Evolutionary conservation across 2,797 vertebrate species (phyloP).

Genomic region (Pseudochirops cupreus): DNA sequence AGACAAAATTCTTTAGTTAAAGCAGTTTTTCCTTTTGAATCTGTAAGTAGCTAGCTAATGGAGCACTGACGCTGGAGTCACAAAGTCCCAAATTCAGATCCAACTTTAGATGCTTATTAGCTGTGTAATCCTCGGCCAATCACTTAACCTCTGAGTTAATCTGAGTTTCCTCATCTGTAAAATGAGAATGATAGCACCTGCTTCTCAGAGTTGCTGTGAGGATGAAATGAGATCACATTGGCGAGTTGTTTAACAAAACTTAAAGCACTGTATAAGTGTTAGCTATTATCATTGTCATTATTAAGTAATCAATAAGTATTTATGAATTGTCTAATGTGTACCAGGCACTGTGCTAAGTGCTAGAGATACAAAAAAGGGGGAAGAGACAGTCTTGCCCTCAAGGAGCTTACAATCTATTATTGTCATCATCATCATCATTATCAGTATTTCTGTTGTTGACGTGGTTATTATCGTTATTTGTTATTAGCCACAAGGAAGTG

Average conservation of each 20-base stretch:
- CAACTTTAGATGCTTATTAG: neutral
- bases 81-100: neutral
- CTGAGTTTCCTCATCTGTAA: neutral
- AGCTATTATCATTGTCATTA: neutral
- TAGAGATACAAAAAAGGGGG: neutral
- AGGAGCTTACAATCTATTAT: neutral
- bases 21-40: neutral
- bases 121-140: neutral
- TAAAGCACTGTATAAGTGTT: neutral
- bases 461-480: too few relatives aligned
- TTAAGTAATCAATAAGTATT: neutral
- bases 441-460: neutral
- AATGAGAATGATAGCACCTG: neutral
- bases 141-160: neutral
- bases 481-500: neutral
- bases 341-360: neutral
- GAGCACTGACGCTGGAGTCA: neutral
- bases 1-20: neutral
- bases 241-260: neutral
- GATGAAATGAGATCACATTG: neutral
- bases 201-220: neutral
- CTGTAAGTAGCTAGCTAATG: neutral
- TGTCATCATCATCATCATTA: too few relatives aligned
- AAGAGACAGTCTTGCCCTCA: neutral
- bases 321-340: neutral